Evolutionary conservation across 2,888 invertebrate species (phyloP).

Genomic region (Eupithecia pulchellata): DNA sequence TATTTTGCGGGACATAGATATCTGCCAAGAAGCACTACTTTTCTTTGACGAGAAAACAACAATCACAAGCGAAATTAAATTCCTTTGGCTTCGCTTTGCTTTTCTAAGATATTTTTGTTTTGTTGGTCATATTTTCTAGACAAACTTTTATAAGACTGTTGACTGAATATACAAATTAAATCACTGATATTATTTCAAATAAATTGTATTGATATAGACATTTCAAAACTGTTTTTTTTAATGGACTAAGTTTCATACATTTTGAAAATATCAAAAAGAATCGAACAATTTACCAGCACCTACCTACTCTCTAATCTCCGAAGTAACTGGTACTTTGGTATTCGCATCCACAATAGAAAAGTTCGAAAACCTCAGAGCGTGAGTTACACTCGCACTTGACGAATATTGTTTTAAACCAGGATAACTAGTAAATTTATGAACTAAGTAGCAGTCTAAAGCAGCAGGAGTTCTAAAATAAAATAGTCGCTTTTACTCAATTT

Average conservation of each 20-base stretch:
- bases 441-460: not conserved
- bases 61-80: constrained; percentile 60
- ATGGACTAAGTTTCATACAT: no score
- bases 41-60: constrained; percentile 48
- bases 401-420: no score
- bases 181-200: not conserved
- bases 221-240: no score
- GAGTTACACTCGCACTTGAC: no score
- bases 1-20: no score
- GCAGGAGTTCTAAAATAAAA: not conserved
- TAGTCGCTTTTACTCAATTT: not conserved
- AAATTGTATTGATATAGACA: no score
- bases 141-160: not conserved
- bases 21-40: not conserved
- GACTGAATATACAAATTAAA: not conserved
- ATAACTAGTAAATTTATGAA: not conserved
- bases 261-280: no score
- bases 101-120: constrained; percentile 25
- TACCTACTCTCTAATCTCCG: no score
- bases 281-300: no score
- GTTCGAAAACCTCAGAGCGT: no score
- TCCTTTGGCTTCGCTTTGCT: constrained; percentile 51
- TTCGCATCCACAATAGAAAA: no score
- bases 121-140: not conserved
- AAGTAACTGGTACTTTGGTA: no score